These are phyloP conservation scores for Terrapene triunguis DNA, from an alignment of 2,113 vertebrate genomes.

Conservation along the genomic window DNA sequence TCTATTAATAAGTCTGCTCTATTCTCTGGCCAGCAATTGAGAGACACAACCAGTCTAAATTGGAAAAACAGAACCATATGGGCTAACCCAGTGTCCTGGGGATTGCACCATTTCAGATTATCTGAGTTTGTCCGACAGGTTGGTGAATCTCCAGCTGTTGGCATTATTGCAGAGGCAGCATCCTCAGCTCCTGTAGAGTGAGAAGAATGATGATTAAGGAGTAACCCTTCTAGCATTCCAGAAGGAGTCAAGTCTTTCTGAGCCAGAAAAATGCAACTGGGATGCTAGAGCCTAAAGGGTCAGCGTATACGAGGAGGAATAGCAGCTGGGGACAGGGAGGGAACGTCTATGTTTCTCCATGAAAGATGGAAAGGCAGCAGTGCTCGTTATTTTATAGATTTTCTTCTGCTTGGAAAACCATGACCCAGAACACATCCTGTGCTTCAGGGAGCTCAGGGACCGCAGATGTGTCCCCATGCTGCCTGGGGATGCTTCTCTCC, in stretches of 20 bases:
- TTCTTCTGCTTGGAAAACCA: not conserved
- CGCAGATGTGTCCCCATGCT: not conserved
- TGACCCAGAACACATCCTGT: not conserved
- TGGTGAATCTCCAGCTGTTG: not conserved
- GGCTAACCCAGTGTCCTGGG: not conserved
- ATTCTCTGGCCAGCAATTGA: not conserved
- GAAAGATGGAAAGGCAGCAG: not conserved
- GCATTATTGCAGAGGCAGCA: not conserved
- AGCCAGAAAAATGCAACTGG: not conserved
- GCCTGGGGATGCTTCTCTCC: not conserved
- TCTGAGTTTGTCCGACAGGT: not conserved
- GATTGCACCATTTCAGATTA: not conserved
- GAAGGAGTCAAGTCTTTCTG: not conserved
- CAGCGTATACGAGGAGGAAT: not conserved
- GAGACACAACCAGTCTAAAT: not conserved
- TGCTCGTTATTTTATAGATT: not conserved
- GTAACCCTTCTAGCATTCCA: not conserved
- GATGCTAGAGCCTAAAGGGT: not conserved
- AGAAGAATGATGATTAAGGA: not conserved
- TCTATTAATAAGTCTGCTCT: not conserved
- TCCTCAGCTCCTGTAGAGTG: not conserved
- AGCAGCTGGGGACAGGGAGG: not conserved
- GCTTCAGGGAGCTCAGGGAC: not conserved
- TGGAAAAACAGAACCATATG: not conserved
- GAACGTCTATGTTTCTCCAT: not conserved